Base-by-base conservation (phyloP, 2,888 invertebrate species). In the Germaria angustata region DNA sequence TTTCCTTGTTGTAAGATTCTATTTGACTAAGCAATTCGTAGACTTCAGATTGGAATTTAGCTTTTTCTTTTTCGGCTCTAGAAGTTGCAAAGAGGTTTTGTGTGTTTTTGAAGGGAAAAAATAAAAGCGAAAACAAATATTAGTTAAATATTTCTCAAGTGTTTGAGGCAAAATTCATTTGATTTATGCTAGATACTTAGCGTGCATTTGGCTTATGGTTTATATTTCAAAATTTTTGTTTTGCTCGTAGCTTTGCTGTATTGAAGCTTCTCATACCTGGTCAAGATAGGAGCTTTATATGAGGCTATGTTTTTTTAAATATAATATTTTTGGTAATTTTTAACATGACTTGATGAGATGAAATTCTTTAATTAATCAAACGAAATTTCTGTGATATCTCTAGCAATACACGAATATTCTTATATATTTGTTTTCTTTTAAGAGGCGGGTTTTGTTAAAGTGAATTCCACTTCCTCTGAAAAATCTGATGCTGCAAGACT, bases 1-100 rank as follows among this genome's bases (percentile, higher is more conserved):
- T 98, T 91, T 99, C 99, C 93, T 99, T 99, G 93, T 95, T 97
- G 88, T 96, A 93, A 87, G 94, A 95, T 92, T 99, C 99, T 89
- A 99, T 95, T 93, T 98, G 98, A 89, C 98, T 95, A 91, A 99
- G 94, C 87, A 99, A 94, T 93, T 98, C 98, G 93, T 99, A 99
- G 85, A 99, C 97, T 93, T 99, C 99, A 90, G 98, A 95, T 93
- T 99, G 98, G 94, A 99, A 97, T 93, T 98, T 98, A 90, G 96
- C 94, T 93, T 98, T 99, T 92, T 99, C 99, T 93, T 99, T 99
- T 93, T 99, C 99, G 91, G 96, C 93, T 93, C 99, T 99, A 93
- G 28, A 84, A 2, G 34, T 66, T 78, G 57, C 68, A 44, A 68
- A 59, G n/a, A 69, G 59, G 20, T 28, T 17, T n/a, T 61, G 46